These are phyloP conservation scores for Neocrepidodera transversa DNA, from an alignment of 2,888 invertebrate species.

Conservation along the genomic window DNA sequence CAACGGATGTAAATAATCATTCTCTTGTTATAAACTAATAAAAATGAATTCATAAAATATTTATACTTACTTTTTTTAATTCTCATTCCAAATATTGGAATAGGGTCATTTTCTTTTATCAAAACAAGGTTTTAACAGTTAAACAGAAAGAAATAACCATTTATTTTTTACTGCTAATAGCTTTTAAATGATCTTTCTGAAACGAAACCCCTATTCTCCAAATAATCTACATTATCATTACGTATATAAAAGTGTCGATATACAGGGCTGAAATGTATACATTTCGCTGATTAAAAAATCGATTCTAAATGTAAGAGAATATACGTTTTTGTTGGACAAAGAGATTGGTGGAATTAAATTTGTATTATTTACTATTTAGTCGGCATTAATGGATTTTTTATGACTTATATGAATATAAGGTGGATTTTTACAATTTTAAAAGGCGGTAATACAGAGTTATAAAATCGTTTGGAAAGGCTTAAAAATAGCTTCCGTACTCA, in stretches of 20 bases:
- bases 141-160: background rate
- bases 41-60: too few species aligned
- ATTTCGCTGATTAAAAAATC: conserved; percentile 7
- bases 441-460: too few species aligned
- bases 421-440: too few species aligned
- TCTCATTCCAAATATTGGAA: background rate
- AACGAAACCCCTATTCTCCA: conserved; percentile 5
- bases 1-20: too few species aligned
- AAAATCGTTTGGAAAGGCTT: too few species aligned
- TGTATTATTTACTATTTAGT: too few species aligned
- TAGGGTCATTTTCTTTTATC: background rate
- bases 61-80: too few species aligned
- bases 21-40: too few species aligned
- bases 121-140: background rate
- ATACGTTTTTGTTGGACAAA: background rate
- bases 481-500: too few species aligned
- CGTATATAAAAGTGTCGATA: background rate
- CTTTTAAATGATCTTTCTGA: conserved; percentile 5
- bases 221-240: conserved; percentile 1
- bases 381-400: too few species aligned
- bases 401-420: too few species aligned
- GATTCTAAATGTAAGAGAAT: background rate
- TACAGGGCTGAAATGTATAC: background rate
- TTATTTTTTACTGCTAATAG: conserved; percentile 5
- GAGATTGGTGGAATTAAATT: background rate